Evolutionary conservation across 2,888 invertebrate genomes (phyloP).

Genomic region (Cephonodes hylas): DNA sequence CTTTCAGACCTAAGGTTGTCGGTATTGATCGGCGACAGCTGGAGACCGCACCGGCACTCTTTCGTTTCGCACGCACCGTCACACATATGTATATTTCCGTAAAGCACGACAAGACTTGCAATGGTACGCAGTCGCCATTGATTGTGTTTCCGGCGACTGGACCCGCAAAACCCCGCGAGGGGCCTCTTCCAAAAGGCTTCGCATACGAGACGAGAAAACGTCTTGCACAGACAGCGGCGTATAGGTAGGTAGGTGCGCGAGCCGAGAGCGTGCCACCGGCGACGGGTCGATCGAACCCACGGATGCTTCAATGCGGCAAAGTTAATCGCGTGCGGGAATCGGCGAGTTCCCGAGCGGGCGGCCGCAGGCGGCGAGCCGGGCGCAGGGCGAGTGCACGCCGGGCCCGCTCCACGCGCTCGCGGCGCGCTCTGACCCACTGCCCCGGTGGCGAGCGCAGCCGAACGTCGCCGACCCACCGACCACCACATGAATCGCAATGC

Average conservation of each 20-base stretch:
- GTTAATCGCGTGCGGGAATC: conserved; percentile 40
- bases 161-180: neutral
- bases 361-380: no score
- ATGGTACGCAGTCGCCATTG: no score
- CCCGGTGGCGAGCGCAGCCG: neutral
- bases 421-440: conserved; percentile 21
- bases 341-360: conserved; percentile 21
- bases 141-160: no score
- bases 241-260: conserved; percentile 37
- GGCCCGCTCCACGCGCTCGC: neutral
- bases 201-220: neutral
- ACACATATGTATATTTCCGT: conserved; percentile 15
- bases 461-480: neutral
- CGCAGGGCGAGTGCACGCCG: conserved; percentile 23
- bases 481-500: neutral
- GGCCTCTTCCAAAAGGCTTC: neutral
- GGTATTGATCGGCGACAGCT: conserved; percentile 71
- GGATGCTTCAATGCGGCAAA: conserved; percentile 71
- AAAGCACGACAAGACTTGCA: no score
- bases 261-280: conserved; percentile 39
- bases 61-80: conserved; percentile 29
- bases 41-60: conserved; percentile 54
- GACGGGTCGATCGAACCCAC: conserved; percentile 67
- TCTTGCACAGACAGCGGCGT: conserved; percentile 20
- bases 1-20: conserved; percentile 61